Evolutionary conservation across 2,888 invertebrate genomes (phyloP).

Genomic region (Chalcis sispes): DNA sequence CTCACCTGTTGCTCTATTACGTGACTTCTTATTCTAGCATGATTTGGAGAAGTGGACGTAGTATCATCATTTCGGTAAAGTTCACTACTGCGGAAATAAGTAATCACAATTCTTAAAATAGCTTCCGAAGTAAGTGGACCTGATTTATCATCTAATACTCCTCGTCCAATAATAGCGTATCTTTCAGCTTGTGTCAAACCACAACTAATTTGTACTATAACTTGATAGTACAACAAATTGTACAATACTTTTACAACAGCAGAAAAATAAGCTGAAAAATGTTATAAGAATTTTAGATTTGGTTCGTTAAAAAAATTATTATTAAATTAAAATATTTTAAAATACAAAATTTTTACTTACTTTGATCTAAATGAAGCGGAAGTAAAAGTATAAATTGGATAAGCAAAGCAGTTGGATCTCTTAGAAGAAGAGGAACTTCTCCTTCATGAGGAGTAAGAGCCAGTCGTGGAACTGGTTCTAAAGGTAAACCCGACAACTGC

Average conservation of each 20-base stretch:
- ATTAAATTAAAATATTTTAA: constrained; percentile 8
- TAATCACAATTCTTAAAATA: constrained; percentile 67
- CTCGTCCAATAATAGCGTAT: constrained; percentile 68
- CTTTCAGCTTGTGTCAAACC: constrained; percentile 82
- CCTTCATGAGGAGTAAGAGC: constrained; percentile 76
- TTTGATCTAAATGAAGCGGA: constrained; percentile 90
- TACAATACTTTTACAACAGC: constrained; percentile 92
- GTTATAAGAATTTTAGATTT: background rate
- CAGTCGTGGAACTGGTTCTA: constrained; percentile 66
- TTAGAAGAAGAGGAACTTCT: constrained; percentile 89
- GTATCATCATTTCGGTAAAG: constrained; percentile 65
- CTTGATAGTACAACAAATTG: constrained; percentile 93
- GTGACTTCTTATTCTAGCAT: constrained; percentile 54
- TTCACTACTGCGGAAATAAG: constrained; percentile 66
- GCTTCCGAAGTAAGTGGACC: constrained; percentile 64
- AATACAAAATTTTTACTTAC: constrained; percentile 76
- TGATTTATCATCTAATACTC: constrained; percentile 57
- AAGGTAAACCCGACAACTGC: constrained; percentile 77
- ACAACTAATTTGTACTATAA: constrained; percentile 87
- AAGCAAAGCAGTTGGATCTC: constrained; percentile 91
- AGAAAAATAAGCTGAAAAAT: constrained; percentile 87
- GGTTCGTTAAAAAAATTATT: background rate
- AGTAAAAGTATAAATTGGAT: constrained; percentile 91
- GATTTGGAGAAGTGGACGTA: constrained; percentile 37
- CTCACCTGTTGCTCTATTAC: constrained; percentile 57